Evolutionary conservation across 2,113 vertebrate genomes (phyloP).

Genomic region (Grus americana): DNA sequence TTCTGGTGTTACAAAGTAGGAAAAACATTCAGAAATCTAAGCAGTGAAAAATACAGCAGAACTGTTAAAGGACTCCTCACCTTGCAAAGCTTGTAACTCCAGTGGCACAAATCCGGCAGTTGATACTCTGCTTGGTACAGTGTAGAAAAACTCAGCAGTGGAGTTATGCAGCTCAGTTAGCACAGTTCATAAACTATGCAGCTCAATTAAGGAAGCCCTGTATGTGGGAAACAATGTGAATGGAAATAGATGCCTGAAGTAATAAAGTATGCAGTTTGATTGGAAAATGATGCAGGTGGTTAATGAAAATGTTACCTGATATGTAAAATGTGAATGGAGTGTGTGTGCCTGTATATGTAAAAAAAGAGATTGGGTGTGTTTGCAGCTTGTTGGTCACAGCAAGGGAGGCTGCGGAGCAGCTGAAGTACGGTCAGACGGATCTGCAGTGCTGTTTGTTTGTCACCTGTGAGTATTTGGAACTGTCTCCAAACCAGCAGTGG

Average conservation of each 20-base stretch:
- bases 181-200: slow-evolving; percentile 19
- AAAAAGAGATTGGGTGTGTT: slow-evolving; percentile 15
- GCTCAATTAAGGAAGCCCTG: slow-evolving; percentile 17
- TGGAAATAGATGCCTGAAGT: slow-evolving; percentile 40
- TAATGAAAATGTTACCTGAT: slow-evolving; percentile 51
- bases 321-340: background rate
- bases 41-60: background rate
- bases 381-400: slow-evolving; percentile 33
- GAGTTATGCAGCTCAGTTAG: slow-evolving; percentile 45
- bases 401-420: background rate
- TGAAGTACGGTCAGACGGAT: background rate
- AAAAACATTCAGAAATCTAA: background rate
- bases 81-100: background rate
- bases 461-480: background rate
- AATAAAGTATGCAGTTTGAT: slow-evolving; percentile 48
- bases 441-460: background rate
- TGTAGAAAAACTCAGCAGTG: background rate
- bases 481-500: background rate
- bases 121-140: background rate
- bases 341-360: background rate
- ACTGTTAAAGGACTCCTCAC: background rate
- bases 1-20: background rate
- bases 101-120: background rate
- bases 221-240: background rate
- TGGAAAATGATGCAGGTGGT: slow-evolving; percentile 31